phyloP scores from a whole-genome alignment of 1,140 invertebrate genomes.

The Ditylenchus dipsaci region DNA sequence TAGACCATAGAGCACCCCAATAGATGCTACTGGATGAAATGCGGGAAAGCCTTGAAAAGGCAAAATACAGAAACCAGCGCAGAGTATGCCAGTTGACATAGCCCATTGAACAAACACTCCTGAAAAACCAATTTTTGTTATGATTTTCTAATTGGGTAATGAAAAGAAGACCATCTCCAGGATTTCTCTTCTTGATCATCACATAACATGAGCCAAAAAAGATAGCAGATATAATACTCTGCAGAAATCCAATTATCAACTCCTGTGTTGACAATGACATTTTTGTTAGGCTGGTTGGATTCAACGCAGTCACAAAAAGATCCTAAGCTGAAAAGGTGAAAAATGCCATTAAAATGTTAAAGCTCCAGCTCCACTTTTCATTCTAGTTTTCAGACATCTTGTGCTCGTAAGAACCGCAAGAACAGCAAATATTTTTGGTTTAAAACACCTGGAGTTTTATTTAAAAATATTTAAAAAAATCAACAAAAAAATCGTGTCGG shows the following conservation, averaged over 20 bases:
- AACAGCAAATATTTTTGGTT: too few relatives aligned
- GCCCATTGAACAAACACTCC: not conserved
- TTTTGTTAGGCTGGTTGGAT: too few relatives aligned
- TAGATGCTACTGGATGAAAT: not conserved
- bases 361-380: too few relatives aligned
- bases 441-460: too few relatives aligned
- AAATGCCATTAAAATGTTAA: too few relatives aligned
- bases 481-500: too few relatives aligned
- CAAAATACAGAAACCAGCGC: not conserved
- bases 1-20: not conserved
- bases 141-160: too few relatives aligned
- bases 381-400: too few relatives aligned
- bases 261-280: not conserved
- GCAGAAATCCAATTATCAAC: not conserved
- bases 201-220: constrained; percentile 1
- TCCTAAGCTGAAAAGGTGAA: too few relatives aligned
- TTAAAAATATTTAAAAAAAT: too few relatives aligned
- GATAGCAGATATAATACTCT: not conserved
- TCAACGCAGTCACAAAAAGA: too few relatives aligned
- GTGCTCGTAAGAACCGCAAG: too few relatives aligned
- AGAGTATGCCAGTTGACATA: not conserved
- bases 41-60: not conserved
- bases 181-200: not conserved
- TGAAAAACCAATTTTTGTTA: not conserved
- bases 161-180: constrained; percentile 2